phyloP scores from a whole-genome alignment of 2,113 vertebrate species.

The Eonycteris spelaea region DNA sequence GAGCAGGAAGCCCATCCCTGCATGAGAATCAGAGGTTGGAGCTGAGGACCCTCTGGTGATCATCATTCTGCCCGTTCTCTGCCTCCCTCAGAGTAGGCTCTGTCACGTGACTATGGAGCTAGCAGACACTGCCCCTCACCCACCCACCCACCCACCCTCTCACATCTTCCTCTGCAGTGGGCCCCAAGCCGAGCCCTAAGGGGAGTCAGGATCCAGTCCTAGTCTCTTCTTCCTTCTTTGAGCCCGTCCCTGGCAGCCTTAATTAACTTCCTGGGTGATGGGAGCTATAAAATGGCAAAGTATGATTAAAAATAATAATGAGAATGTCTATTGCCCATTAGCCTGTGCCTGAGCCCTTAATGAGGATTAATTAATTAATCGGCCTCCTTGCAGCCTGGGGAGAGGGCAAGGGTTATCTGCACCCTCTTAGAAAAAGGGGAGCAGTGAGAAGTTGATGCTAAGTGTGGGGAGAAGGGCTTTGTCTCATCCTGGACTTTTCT shows the following conservation, averaged over 20 bases:
- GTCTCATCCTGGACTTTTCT: background rate
- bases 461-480: background rate
- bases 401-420: background rate
- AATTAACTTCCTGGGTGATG: slow-evolving; percentile 71
- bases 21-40: background rate
- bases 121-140: background rate
- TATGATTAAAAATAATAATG: slow-evolving; percentile 76
- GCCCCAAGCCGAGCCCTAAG: background rate
- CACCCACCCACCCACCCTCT: background rate
- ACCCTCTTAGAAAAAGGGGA: background rate
- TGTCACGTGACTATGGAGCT: background rate
- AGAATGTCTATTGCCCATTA: slow-evolving; percentile 58
- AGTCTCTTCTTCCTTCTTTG: background rate
- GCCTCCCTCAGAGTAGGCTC: background rate
- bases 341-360: slow-evolving; percentile 60
- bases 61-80: background rate
- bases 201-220: background rate
- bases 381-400: background rate
- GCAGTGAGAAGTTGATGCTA: background rate
- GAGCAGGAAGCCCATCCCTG: background rate
- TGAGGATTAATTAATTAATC: slow-evolving; percentile 70
- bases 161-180: background rate
- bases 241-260: slow-evolving; percentile 53
- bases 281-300: slow-evolving; percentile 60
- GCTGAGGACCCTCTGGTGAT: too few relatives aligned